These are phyloP conservation scores for Pardalotus punctatus DNA, from an alignment of 2,113 vertebrate genomes.

Conservation along the genomic window DNA sequence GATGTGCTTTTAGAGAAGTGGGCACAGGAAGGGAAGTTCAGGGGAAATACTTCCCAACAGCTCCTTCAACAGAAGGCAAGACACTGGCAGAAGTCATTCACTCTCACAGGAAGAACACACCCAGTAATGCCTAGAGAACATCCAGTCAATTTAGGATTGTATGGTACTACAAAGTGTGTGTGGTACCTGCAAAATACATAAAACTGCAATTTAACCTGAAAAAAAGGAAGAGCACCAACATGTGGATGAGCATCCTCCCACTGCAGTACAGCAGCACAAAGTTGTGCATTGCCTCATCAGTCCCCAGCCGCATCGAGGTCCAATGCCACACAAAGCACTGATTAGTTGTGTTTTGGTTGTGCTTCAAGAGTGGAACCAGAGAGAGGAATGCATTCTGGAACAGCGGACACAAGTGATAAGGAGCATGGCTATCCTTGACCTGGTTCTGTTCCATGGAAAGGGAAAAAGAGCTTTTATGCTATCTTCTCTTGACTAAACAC, in stretches of 20 bases:
- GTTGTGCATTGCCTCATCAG: no score
- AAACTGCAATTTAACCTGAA: neutral
- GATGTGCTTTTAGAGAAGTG: neutral
- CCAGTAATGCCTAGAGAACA: neutral
- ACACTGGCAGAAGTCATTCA: neutral
- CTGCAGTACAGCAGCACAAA: neutral
- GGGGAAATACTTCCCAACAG: neutral
- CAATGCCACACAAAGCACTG: neutral
- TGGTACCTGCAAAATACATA: neutral
- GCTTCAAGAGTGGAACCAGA: neutral
- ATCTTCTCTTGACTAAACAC: neutral
- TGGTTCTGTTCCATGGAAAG: neutral
- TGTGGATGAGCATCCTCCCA: neutral
- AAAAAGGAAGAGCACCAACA: neutral
- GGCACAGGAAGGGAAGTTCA: neutral
- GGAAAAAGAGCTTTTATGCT: neutral
- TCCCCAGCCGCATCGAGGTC: neutral
- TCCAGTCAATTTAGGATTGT: neutral
- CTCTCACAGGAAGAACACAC: neutral
- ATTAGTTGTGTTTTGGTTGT: no score
- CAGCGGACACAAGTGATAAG: neutral
- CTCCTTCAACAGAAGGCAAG: neutral
- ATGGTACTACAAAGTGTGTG: neutral
- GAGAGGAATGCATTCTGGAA: neutral
- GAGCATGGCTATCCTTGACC: neutral